These are phyloP conservation scores for Aricia agestis DNA, from an alignment of 1,140 invertebrate species.

Conservation along the genomic window DNA sequence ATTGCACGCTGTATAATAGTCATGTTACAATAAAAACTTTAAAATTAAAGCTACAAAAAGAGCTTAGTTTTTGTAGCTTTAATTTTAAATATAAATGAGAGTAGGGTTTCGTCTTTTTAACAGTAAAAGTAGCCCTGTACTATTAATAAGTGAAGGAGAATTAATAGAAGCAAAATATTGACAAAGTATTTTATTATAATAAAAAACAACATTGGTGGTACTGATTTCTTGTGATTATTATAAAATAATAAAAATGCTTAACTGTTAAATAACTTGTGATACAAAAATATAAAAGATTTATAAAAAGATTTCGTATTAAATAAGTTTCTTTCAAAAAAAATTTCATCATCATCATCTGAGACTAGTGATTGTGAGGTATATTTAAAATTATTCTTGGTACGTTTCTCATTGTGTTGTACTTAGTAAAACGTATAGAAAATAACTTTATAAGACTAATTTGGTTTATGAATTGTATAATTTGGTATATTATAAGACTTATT, in stretches of 20 bases:
- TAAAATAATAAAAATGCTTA: background rate
- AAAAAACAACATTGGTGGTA: conserved; percentile 3
- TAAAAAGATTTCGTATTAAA: background rate
- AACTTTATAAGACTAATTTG: background rate
- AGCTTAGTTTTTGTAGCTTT: too few relatives aligned
- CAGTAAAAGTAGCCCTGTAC: too few relatives aligned
- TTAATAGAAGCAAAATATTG: background rate
- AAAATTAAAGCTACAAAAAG: too few relatives aligned
- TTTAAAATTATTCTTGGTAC: background rate
- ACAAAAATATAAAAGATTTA: background rate
- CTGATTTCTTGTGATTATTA: background rate
- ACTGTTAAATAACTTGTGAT: background rate
- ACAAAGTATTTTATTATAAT: background rate
- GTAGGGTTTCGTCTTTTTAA: too few relatives aligned
- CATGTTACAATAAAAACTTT: too few relatives aligned
- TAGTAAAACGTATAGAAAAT: background rate
- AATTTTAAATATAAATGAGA: too few relatives aligned
- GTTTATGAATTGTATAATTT: background rate
- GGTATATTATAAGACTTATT: background rate
- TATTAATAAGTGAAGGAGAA: too few relatives aligned
- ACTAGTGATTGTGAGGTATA: background rate
- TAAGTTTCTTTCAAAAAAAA: background rate
- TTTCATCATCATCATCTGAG: background rate
- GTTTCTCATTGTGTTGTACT: background rate
- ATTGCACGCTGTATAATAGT: too few relatives aligned